Percentiles rank a stretch among this genome's conserved stretches.
Conservation (phyloP, 1,140 invertebrate species). For the Thrips palmi region DNA sequence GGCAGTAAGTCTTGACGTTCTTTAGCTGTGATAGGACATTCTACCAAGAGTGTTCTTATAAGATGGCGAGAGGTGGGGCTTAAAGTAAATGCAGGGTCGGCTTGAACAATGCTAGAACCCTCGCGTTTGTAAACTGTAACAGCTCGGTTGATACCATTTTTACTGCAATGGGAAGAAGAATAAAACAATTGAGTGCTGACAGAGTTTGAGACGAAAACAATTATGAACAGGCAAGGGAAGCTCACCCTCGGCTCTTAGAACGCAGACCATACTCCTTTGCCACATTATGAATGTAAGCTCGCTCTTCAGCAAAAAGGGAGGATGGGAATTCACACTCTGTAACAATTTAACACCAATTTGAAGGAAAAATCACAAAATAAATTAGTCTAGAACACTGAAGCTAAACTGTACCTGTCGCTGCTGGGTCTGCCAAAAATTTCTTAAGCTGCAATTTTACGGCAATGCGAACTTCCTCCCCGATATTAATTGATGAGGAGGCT, state of each 20-base stretch:
- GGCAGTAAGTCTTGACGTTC: slow-evolving; percentile 45
- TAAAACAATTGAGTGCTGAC: slow-evolving; percentile 4
- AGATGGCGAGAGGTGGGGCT: slow-evolving; percentile 40
- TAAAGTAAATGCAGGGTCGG: slow-evolving; percentile 46
- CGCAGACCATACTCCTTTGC: slow-evolving; percentile 43
- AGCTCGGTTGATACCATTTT: slow-evolving; percentile 46
- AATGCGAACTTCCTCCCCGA: no score
- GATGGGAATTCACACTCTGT: slow-evolving; percentile 41
- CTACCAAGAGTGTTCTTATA: slow-evolving; percentile 35
- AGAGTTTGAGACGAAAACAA: slow-evolving; percentile 5
- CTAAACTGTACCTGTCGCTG: no score
- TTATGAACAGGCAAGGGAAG: slow-evolving; percentile 1
- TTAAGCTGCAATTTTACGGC: no score
- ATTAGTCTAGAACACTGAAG: no score
- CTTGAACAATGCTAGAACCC: slow-evolving; percentile 45
- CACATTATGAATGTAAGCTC: slow-evolving; percentile 57
- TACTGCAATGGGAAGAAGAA: slow-evolving; percentile 20
- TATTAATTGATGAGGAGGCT: no score
- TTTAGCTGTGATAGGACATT: slow-evolving; percentile 49
- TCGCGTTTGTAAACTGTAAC: slow-evolving; percentile 57
- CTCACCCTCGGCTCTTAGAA: slow-evolving; percentile 51
- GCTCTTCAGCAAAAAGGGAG: slow-evolving; percentile 49
- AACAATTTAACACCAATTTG: no score
- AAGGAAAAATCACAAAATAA: no score
- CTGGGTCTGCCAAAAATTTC: no score